phyloP scores from a whole-genome alignment of 2,888 invertebrate genomes.

The Uloborus plumipes region DNA sequence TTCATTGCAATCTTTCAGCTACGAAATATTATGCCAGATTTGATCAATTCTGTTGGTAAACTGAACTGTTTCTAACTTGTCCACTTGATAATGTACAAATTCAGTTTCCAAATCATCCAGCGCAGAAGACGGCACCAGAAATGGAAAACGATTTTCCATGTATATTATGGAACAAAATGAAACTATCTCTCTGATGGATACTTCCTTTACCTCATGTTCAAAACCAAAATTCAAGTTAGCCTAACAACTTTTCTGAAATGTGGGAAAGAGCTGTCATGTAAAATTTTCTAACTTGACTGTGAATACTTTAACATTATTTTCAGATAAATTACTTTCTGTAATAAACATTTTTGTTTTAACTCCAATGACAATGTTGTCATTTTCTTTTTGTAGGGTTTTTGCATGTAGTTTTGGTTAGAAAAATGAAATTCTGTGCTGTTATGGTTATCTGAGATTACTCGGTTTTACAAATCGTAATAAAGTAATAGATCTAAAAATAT shows the following conservation, averaged over 20 bases:
- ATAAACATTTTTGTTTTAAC: neutral
- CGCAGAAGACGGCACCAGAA: no score
- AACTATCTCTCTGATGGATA: neutral
- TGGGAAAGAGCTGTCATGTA: neutral
- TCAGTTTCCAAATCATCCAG: no score
- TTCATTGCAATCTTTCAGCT: no score
- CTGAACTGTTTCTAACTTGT: no score
- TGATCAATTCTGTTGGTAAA: no score
- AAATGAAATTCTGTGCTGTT: neutral
- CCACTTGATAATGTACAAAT: no score
- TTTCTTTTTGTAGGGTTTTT: neutral
- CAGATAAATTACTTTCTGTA: neutral
- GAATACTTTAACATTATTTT: neutral
- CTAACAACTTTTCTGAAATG: neutral
- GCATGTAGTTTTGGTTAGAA: neutral
- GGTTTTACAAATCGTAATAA: no score
- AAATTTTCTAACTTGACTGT: neutral
- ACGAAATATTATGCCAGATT: no score
- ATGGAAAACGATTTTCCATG: neutral
- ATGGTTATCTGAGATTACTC: neutral
- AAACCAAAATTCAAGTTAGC: neutral
- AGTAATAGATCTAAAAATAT: neutral
- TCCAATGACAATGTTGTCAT: neutral
- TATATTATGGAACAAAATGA: neutral
- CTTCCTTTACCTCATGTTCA: neutral